Evolutionary conservation across 2,113 vertebrate genomes (phyloP).

Genomic region (Helogale parvula): DNA sequence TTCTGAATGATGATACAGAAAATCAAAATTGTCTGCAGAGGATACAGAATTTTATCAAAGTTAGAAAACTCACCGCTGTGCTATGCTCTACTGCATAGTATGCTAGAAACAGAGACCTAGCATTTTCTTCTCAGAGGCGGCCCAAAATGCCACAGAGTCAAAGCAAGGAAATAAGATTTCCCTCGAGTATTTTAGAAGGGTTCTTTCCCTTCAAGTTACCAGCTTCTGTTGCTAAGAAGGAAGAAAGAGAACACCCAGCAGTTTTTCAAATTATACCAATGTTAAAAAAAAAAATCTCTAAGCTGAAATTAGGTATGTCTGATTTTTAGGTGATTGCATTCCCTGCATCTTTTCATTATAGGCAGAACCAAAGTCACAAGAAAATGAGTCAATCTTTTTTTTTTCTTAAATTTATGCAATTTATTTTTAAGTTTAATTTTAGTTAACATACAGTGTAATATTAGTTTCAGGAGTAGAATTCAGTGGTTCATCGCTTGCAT

Average conservation of each 20-base stretch:
- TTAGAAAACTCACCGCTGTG: neutral
- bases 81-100: neutral
- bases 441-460: too few relatives aligned
- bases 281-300: neutral
- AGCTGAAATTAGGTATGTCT: neutral
- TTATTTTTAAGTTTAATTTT: too few relatives aligned
- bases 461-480: too few relatives aligned
- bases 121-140: neutral
- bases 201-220: neutral
- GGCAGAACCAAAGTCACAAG: neutral
- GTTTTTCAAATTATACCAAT: neutral
- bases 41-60: conserved; percentile 26
- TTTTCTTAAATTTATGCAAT: too few relatives aligned
- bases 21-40: conserved; percentile 16
- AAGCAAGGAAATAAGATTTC: neutral
- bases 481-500: too few relatives aligned
- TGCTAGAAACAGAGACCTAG: neutral
- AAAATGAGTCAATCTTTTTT: neutral
- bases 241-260: neutral
- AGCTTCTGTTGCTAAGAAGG: neutral
- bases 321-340: neutral
- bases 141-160: neutral
- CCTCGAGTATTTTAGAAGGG: neutral
- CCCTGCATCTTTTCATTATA: neutral
- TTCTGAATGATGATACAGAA: conserved; percentile 51